Evolutionary conservation across 2,113 vertebrate species (phyloP).

Genomic region (Tragelaphus imberbis): DNA sequence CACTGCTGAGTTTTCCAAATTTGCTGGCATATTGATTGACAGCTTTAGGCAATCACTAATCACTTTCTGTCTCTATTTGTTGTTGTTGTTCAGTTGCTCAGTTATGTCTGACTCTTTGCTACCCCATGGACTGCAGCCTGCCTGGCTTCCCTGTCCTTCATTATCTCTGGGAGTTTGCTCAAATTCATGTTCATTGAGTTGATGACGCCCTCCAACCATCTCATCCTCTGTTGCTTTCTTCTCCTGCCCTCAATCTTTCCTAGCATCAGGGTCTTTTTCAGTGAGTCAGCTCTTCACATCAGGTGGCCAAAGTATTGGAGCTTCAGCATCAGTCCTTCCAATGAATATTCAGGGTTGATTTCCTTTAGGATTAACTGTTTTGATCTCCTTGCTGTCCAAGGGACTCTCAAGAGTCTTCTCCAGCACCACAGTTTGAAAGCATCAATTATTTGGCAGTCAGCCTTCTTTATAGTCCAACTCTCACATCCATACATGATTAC

Average conservation of each 20-base stretch:
- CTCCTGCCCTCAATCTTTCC: neutral
- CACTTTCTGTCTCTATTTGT: neutral
- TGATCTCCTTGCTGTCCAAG: neutral
- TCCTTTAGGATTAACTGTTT: neutral
- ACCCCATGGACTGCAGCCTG: neutral
- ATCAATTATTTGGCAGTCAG: neutral
- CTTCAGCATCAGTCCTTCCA: neutral
- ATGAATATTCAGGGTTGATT: neutral
- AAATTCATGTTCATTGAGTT: neutral
- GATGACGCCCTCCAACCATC: neutral
- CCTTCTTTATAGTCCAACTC: neutral
- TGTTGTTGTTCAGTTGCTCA: neutral
- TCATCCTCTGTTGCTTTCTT: neutral
- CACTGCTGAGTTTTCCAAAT: too few relatives aligned
- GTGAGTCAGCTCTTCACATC: neutral
- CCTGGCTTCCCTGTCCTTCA: neutral
- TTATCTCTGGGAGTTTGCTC: neutral
- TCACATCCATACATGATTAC: neutral
- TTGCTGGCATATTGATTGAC: too few relatives aligned
- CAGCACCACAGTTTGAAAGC: neutral
- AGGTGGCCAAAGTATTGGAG: neutral
- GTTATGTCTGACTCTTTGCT: neutral
- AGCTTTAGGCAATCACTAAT: neutral
- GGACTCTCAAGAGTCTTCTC: neutral
- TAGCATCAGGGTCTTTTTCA: neutral